These are phyloP conservation scores for Temnopleurus reevesii DNA, from an alignment of 53 echinoderm and acorn worm genomes.

Conservation along the genomic window DNA sequence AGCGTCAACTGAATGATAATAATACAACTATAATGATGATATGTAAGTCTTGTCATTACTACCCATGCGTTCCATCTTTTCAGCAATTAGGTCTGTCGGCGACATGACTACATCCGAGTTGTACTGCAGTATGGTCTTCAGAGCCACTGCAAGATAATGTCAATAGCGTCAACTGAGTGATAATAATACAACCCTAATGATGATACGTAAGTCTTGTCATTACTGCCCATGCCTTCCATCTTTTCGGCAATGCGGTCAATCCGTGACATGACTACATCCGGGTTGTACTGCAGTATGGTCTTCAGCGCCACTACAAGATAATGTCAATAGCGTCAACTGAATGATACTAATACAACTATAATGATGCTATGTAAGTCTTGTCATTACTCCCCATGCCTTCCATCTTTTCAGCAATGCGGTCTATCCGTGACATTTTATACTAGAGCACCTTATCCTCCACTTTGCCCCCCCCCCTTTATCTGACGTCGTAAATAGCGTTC, in stretches of 20 bases:
- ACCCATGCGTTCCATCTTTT: slow-evolving; percentile 41
- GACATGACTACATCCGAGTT: slow-evolving; percentile 74
- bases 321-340: neutral
- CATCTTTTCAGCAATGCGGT: slow-evolving; percentile 41
- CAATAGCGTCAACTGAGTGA: neutral
- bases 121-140: slow-evolving; percentile 68
- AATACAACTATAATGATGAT: too few relatives aligned
- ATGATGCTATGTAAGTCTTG: slow-evolving; percentile 61
- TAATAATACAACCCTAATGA: too few relatives aligned
- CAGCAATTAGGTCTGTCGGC: slow-evolving; percentile 57
- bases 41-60: slow-evolving; percentile 54
- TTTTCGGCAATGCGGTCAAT: slow-evolving; percentile 59
- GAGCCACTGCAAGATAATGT: slow-evolving; percentile 55
- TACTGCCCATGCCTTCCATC: slow-evolving; percentile 55
- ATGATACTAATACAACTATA: too few relatives aligned
- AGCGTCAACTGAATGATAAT: neutral
- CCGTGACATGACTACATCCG: too few relatives aligned
- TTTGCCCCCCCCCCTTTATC: neutral
- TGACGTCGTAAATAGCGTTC: neutral
- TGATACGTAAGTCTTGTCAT: slow-evolving; percentile 65
- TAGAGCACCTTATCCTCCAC: slow-evolving; percentile 56
- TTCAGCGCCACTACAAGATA: slow-evolving; percentile 72
- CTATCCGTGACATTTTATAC: slow-evolving; percentile 69
- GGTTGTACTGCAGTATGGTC: slow-evolving; percentile 66
- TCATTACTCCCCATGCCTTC: slow-evolving; percentile 57